Evolutionary conservation across 2,113 vertebrate genomes (phyloP), one percentile per base, ranked within the genome.

Genomic region (Nycticryphes semicollaris): DNA sequence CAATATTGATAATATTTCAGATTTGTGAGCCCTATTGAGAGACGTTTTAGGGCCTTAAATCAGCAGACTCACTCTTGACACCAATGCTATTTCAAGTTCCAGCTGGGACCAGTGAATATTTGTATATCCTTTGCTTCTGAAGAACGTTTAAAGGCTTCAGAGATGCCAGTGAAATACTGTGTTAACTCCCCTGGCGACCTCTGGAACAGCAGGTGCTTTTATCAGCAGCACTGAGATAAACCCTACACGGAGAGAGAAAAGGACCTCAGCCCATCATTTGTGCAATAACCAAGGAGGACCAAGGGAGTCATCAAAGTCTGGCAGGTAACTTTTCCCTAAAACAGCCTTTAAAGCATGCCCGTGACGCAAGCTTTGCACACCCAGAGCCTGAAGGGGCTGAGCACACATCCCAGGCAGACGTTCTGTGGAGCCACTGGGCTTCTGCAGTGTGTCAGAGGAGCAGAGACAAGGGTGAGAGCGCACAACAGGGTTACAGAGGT

Each of bases 371-470:
- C 7, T 33, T 24, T 16, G 54, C 27, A 20, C 1, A 14, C 33
- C 25, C 8, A 1, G 37, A n/a, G 50, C 43, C 43, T 5, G 43
- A 47, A n/a, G 62, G 5, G 0, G 67, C 66, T 37, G 54, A 62
- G 33, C 20, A 9, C 10, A 7, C 3, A 1, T 12, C 72, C 4
- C 3, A 37, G 39, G 45, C 51, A 28, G 59, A 9, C 4, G 2
- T 53, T 37, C 54, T 19, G 33, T 17, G 9, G 56, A 67, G 57
- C 25, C 4, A 1, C 7, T 1, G 12, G 45, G 28, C 35, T 86
- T 41, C n/a, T 48, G n/a, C n/a, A 23, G 31, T 0, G 0, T 3
- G 19, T 53, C 13, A 74, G 37, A 63, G 48, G 45, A 53, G 54
- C 70, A 6, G 35, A 50, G 47, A 31, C 2, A 4, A 69, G n/a